Base-by-base conservation (phyloP, 2,888 invertebrate genomes). In the Andrena camellia region DNA sequence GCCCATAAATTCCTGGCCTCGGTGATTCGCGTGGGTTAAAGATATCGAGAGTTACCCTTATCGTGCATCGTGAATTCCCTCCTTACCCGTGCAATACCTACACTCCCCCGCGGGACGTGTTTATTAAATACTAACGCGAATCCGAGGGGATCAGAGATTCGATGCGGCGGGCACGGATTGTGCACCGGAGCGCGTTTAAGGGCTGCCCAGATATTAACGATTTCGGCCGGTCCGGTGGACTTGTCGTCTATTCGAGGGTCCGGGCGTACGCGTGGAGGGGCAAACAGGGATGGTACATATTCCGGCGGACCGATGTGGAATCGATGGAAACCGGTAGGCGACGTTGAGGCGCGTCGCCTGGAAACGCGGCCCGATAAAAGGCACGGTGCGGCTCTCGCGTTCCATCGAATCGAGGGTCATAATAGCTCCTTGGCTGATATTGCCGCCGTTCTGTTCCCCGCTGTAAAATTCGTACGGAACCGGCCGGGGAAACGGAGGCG, bases 81-180 rank as follows among this genome's bases (percentile, higher is more conserved):
- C n/a, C 13, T 42, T 13, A 33, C 6, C 6, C 13, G 60, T 31
- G 50, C 66, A 42, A n/a, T n/a, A n/a, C n/a, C n/a, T 62, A 33
- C 31, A 35, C n/a, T 13, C 31, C 62, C 48, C 35, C n/a, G 8
- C 13, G 67, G 48, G 71, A 48, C 20, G 63, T 71, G 78, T 48
- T 77, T 80, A 80, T 80, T 77, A 54, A 71, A 80, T 26, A 57
- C 20, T 35, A 73, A 64, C 62, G 33, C 20, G 42, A 69, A 50
- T 50, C 50, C 23, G 29, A 17, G 26, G 4, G 4, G 33, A 26
- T 17, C 31, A 8, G 42, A 70, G 70, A 64, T 59, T 57, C 29
- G 31, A 70, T 31, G 48, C 31, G 26, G 23, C 57, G 71, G 63
- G 63, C 63, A 23, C 35, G 17, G 10, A 17, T 1, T 59, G 8